These are phyloP conservation scores for Dipodomys stephensi DNA, from an alignment of 2,113 vertebrate genomes.

Conservation along the genomic window DNA sequence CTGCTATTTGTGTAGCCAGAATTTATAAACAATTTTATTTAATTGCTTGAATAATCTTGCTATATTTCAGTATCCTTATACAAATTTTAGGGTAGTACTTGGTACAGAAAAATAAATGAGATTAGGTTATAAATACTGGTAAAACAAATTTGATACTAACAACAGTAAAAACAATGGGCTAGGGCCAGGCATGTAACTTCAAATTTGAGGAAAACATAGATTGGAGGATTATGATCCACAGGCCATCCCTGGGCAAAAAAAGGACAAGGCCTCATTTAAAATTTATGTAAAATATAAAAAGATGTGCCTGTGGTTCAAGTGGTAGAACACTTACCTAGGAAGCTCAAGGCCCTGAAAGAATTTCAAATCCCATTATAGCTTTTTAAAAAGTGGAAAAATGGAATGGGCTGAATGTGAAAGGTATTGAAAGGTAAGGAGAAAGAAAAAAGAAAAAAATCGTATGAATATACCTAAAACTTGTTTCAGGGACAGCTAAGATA, in stretches of 20 bases:
- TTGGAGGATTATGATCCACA: too few species aligned
- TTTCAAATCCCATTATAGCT: too few species aligned
- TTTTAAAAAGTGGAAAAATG: background rate
- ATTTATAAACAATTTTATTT: conserved; percentile 23
- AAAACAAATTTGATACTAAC: background rate
- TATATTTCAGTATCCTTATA: background rate
- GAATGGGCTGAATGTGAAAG: background rate
- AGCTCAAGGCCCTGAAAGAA: too few species aligned
- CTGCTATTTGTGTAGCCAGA: background rate
- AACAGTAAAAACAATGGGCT: background rate
- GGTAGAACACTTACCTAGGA: too few species aligned
- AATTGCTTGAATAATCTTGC: background rate
- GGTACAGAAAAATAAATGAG: background rate
- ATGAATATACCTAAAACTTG: background rate
- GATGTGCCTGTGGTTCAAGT: too few species aligned
- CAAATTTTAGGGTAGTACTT: background rate
- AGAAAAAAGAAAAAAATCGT: background rate
- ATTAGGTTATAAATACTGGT: background rate
- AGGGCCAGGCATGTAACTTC: too few species aligned
- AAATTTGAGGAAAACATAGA: too few species aligned
- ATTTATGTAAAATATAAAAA: too few species aligned
- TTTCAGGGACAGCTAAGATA: background rate
- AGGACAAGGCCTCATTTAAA: too few species aligned
- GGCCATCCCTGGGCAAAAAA: too few species aligned
- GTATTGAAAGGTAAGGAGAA: background rate